Percentiles rank a stretch among this genome's conserved stretches.
Evolutionary conservation across 2,113 vertebrate species (phyloP).

Genomic region (Cyprinodon variegatus): DNA sequence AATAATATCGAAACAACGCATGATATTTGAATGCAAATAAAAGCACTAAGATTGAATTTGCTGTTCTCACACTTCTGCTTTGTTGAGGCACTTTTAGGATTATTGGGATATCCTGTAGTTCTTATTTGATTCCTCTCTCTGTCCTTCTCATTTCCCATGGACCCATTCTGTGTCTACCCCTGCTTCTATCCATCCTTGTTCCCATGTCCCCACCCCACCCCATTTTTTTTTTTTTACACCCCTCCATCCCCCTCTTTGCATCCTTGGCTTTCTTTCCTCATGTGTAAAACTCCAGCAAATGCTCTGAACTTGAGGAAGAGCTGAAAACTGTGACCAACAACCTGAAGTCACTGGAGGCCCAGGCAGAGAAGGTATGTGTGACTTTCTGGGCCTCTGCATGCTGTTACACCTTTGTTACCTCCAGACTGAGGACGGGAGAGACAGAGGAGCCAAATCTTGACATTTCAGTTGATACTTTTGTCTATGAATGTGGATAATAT

Average conservation of each 20-base stretch:
- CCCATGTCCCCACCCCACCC: conserved; percentile 13
- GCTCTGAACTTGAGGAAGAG: conserved; percentile 99
- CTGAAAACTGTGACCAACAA: conserved; percentile 99
- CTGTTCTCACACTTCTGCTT: conserved; percentile 62
- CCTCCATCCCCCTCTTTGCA: conserved; percentile 36
- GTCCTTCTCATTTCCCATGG: conserved; percentile 55
- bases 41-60: conserved; percentile 1
- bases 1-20: conserved; percentile 25
- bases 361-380: conserved; percentile 98
- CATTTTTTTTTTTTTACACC: not conserved
- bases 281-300: conserved; percentile 95
- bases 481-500: not conserved
- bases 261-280: conserved; percentile 75
- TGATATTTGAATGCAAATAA: conserved; percentile 9
- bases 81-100: conserved; percentile 56
- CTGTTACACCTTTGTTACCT: conserved; percentile 25
- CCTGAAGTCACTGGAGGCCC: conserved; percentile 99
- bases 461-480: not conserved
- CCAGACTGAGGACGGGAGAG: conserved; percentile 9
- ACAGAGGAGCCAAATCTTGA: not conserved
- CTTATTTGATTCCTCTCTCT: conserved; percentile 75
- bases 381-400: conserved; percentile 38
- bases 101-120: conserved; percentile 66
- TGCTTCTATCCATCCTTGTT: conserved; percentile 21
- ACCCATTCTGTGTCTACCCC: conserved; percentile 66